Base-by-base conservation (phyloP, 37 sponge, comb jelly and placozoan genomes). In the Amphimedon queenslandica region DNA sequence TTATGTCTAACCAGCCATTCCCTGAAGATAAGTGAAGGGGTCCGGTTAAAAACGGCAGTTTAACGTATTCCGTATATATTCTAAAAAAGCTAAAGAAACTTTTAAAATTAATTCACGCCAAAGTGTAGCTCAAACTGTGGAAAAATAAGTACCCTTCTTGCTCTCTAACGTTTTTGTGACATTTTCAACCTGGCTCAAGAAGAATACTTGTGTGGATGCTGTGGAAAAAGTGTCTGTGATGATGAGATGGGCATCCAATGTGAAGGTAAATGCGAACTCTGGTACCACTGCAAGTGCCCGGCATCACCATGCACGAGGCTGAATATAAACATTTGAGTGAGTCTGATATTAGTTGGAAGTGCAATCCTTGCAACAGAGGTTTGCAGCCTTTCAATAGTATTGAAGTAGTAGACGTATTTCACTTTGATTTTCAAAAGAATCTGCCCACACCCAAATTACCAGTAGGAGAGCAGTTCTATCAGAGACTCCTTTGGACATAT, bases 371-470 rank as follows among this genome's bases (percentile, higher is more conserved):
- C 36, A 28, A 34, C 37, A 42, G 51, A 37, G 74, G 21, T 20
- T 37, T 73, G 0, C 74, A 63, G 0, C 37, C 30, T 2, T 73
- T 67, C 24, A 73, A 81, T 53, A 73, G 74, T 57, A 60, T 43
- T 16, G 35, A 65, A 55, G 68, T 68, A 33, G 33, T 72, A 10
- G 74, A 73, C 29, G 57, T 55, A 0, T 73, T 81, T 41, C 73
- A 84, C 66, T 85, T 85, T 57, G 86, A 85, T 53, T 85, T 85
- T 40, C 86, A 85, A 42, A 66, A 85, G 42, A 84, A 77, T 47
- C 57, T 85, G 11, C 75, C 79, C 3, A 85, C 80, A 3, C 86
- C 86, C 47, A 85, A 85, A 63, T 67, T 85, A 38, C 42, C 80
- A 41, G 86, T 85, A 23, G 86, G 86, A 41, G 36, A 73, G 75